Evolutionary conservation across 2,113 vertebrate species (phyloP).

Genomic region (Acrocephalus kingi): DNA sequence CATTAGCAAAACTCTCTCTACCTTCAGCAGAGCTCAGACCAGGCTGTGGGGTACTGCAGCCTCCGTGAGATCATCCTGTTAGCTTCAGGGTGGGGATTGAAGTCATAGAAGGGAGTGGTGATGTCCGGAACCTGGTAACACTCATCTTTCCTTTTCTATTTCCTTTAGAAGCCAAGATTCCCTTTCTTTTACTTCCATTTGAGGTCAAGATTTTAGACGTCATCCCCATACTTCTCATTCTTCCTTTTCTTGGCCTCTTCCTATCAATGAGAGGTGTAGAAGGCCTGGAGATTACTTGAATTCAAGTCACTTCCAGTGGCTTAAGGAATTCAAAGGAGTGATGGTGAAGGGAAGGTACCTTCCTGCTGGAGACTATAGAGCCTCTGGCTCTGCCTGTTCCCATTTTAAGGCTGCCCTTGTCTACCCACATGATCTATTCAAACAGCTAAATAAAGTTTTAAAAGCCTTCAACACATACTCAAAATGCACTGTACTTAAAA

Average conservation of each 20-base stretch:
- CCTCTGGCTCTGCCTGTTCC: background rate
- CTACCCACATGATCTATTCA: background rate
- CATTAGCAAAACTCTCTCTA: background rate
- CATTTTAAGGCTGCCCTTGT: background rate
- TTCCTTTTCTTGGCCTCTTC: background rate
- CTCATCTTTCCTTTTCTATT: background rate
- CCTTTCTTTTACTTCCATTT: background rate
- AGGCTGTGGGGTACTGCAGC: background rate
- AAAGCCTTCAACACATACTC: background rate
- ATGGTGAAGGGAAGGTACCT: background rate
- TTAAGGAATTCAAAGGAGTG: background rate
- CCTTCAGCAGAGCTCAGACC: background rate
- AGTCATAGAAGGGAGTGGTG: background rate
- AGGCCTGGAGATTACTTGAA: background rate
- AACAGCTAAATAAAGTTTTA: background rate
- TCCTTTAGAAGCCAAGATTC: background rate
- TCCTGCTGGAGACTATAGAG: background rate
- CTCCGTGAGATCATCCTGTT: rapidly evolving
- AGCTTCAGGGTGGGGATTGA: background rate
- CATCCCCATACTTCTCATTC: background rate
- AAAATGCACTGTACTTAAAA: background rate
- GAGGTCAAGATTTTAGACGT: background rate
- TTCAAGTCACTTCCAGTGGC: background rate
- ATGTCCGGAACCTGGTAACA: background rate
- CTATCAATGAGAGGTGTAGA: background rate